Evolutionary conservation across 1,140 invertebrate species (phyloP).

Genomic region (Drosophila melanogaster): DNA sequence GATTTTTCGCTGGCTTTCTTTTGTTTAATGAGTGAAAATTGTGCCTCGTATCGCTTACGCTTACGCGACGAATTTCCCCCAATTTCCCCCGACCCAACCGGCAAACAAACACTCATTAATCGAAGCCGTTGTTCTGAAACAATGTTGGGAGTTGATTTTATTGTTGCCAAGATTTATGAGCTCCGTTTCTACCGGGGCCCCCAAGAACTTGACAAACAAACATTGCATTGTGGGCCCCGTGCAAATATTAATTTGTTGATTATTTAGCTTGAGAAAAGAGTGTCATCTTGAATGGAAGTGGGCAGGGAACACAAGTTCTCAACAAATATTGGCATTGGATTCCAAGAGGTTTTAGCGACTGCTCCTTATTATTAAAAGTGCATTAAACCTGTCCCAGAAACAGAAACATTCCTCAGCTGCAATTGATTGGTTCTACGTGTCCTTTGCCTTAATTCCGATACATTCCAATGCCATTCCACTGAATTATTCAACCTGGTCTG

Average conservation of each 20-base stretch:
- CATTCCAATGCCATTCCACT: constrained; percentile 52
- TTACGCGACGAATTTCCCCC: constrained; percentile 15
- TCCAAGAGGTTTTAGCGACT: constrained; percentile 15
- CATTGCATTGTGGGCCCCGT: constrained; percentile 18
- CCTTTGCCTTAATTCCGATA: constrained; percentile 34
- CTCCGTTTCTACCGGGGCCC: constrained; percentile 13
- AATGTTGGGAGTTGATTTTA: constrained; percentile 61
- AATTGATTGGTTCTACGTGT: constrained; percentile 77
- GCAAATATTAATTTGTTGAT: constrained; percentile 81
- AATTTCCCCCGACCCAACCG: constrained; percentile 5
- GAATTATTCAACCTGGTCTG: constrained; percentile 66
- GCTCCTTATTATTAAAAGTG: constrained; percentile 76
- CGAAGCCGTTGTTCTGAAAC: constrained; percentile 65
- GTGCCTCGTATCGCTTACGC: constrained; percentile 52
- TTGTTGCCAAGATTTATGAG: constrained; percentile 75
- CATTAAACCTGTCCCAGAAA: constrained; percentile 65
- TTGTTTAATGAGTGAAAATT: constrained; percentile 75
- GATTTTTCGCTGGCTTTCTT: constrained; percentile 16
- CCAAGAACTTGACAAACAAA: constrained; percentile 38
- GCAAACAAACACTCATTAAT: constrained; percentile 81
- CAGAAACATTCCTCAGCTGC: constrained; percentile 44
- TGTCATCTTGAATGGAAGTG: background rate
- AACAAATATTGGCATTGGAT: constrained; percentile 52
- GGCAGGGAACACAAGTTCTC: constrained; percentile 41
- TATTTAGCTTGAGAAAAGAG: constrained; percentile 36